A percentile compares a stretch with the other conserved stretches of the same genome.
Conservation (phyloP, 2,113 vertebrate species). For the Eleginops maclovinus region DNA sequence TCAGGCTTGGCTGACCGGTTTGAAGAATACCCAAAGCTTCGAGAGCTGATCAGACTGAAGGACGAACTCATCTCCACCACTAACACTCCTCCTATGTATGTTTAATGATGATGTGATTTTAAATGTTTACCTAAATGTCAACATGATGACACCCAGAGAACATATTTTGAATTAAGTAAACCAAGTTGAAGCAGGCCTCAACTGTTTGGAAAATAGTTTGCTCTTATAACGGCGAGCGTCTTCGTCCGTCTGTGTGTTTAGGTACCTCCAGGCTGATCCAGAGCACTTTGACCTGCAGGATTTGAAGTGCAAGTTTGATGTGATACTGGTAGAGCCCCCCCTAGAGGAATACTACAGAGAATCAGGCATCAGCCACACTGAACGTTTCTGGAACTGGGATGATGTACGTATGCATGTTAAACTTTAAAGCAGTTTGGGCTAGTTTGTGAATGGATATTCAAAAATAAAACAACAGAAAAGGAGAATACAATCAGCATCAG, state of each 20-base stretch:
- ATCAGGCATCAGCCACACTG: slow-evolving; percentile 95
- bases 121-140: neutral
- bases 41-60: slow-evolving; percentile 97
- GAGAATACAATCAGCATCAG: neutral
- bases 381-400: slow-evolving; percentile 98
- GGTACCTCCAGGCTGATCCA: slow-evolving; percentile 96
- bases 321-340: slow-evolving; percentile 95
- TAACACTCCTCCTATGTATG: slow-evolving; percentile 98
- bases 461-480: neutral
- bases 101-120: neutral
- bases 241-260: slow-evolving; percentile 63
- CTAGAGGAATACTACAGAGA: slow-evolving; percentile 97
- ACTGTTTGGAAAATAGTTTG: neutral
- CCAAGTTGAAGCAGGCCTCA: neutral
- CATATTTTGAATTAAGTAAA: neutral
- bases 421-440: neutral
- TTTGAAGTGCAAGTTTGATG: slow-evolving; percentile 95
- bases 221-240: neutral
- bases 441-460: neutral
- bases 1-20: slow-evolving; percentile 97
- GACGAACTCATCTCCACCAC: slow-evolving; percentile 96
- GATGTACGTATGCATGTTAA: slow-evolving; percentile 84
- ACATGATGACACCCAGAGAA: neutral
- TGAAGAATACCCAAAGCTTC: slow-evolving; percentile 98
- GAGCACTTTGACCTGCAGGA: slow-evolving; percentile 95